Evolutionary conservation across 2,888 invertebrate genomes (phyloP).

Genomic region (Zelleria hepariella): DNA sequence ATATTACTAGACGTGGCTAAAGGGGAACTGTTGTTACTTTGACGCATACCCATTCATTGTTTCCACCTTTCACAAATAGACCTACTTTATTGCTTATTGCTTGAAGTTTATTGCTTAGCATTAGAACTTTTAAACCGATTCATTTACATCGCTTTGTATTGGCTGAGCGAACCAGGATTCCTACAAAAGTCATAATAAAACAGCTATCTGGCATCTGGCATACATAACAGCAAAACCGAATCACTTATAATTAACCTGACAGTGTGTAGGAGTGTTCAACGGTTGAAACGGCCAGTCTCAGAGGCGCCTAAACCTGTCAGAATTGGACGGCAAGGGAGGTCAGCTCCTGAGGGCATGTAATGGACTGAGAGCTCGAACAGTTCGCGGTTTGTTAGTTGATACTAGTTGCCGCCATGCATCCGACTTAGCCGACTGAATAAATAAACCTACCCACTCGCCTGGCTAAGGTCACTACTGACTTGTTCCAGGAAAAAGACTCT

Average conservation of each 20-base stretch:
- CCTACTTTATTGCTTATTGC: background rate
- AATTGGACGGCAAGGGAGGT: slow-evolving; percentile 31
- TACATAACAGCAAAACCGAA: background rate
- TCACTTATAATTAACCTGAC: slow-evolving; percentile 13
- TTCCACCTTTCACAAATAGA: background rate
- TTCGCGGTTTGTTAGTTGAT: slow-evolving; percentile 7
- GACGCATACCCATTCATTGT: background rate
- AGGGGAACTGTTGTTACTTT: background rate
- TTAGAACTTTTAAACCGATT: no score
- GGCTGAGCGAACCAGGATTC: no score
- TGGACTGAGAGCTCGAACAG: slow-evolving; percentile 4
- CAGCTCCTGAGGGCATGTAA: slow-evolving; percentile 23
- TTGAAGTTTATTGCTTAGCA: background rate
- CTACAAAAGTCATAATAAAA: no score
- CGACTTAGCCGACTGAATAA: background rate
- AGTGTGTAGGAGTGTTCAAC: slow-evolving; percentile 6
- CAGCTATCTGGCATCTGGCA: no score
- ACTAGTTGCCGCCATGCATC: background rate
- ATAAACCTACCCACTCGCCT: background rate
- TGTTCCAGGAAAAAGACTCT: background rate
- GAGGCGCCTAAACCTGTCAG: slow-evolving; percentile 30
- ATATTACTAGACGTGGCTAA: slow-evolving; percentile 16
- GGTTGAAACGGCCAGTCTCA: slow-evolving; percentile 12
- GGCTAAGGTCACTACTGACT: background rate
- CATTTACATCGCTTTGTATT: no score